Percentiles rank a stretch among this genome's conserved stretches.
phyloP scores from a whole-genome alignment of 2,113 vertebrate species.

The Pteruthius melanotis region DNA sequence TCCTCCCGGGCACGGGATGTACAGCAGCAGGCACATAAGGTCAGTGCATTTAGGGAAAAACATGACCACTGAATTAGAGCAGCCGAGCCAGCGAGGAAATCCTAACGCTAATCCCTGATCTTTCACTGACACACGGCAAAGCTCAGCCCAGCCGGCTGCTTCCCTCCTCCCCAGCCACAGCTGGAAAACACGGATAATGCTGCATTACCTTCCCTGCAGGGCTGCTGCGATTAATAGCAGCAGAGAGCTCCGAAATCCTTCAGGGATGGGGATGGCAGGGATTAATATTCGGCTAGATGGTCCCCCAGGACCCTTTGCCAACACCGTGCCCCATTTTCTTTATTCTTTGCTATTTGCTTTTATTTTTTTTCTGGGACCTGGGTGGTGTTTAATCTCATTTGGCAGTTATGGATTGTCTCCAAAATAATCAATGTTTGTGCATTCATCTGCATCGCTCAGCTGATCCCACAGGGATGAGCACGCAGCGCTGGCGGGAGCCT shows the following conservation, averaged over 20 bases:
- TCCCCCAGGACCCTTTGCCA: background rate
- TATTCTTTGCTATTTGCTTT: background rate
- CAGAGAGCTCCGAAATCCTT: background rate
- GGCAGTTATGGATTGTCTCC: slow-evolving; percentile 33
- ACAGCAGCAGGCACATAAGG: background rate
- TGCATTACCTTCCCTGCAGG: slow-evolving; percentile 22
- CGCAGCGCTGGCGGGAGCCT: background rate
- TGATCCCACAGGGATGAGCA: background rate
- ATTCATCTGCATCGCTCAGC: background rate
- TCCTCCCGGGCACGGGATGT: background rate
- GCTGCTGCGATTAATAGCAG: background rate
- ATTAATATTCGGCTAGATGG: slow-evolving; percentile 1
- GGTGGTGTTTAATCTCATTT: slow-evolving; percentile 14
- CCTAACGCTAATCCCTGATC: slow-evolving; percentile 26
- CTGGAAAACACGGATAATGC: slow-evolving; percentile 35
- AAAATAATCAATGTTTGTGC: background rate
- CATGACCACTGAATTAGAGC: background rate
- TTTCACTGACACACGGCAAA: slow-evolving; percentile 16
- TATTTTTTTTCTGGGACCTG: background rate
- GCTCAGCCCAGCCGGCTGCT: background rate
- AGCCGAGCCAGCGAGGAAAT: slow-evolving; percentile 23
- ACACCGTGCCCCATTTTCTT: background rate
- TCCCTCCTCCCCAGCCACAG: slow-evolving; percentile 1
- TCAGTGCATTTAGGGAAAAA: background rate
- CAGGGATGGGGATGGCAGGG: background rate